Evolutionary conservation across 2,888 invertebrate genomes (phyloP).

Genomic region (Drosophila lutescens): DNA sequence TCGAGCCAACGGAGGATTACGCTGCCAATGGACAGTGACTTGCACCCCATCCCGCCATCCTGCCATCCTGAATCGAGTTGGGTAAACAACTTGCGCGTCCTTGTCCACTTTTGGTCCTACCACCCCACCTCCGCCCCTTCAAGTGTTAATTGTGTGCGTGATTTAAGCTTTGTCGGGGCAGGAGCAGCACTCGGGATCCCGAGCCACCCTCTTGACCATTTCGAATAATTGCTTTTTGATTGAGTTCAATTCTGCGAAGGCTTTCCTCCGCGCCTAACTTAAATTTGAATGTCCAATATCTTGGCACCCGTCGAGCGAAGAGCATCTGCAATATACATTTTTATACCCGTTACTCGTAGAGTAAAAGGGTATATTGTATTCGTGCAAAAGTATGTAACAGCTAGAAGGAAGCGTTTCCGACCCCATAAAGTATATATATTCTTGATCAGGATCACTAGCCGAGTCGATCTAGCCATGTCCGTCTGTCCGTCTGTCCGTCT

Average conservation of each 20-base stretch:
- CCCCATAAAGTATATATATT: too few relatives aligned
- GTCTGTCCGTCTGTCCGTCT: too few relatives aligned
- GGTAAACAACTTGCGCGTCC: conserved; percentile 65
- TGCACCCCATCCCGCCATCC: neutral
- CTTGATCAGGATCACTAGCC: too few relatives aligned
- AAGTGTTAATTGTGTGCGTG: conserved; percentile 78
- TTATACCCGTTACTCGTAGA: too few relatives aligned
- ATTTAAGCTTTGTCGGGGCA: conserved; percentile 61
- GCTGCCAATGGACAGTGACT: conserved; percentile 55
- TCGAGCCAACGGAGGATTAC: conserved; percentile 68
- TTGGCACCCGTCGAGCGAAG: conserved; percentile 19
- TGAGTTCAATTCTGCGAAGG: conserved; percentile 66
- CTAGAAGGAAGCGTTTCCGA: too few relatives aligned
- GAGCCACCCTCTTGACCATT: conserved; percentile 45
- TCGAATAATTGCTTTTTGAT: conserved; percentile 82
- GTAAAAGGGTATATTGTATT: too few relatives aligned
- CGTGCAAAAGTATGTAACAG: too few relatives aligned
- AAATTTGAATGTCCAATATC: conserved; percentile 56
- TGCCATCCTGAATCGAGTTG: conserved; percentile 45
- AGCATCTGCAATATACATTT: conserved; percentile 24
- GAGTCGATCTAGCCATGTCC: too few relatives aligned
- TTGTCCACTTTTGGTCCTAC: conserved; percentile 40
- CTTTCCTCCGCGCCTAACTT: conserved; percentile 42
- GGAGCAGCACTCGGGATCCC: neutral
- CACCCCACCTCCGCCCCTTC: conserved; percentile 34